These are phyloP conservation scores for Ophiothrix spiculata DNA, from an alignment of 35 echinoderm and acorn worm genomes.

Conservation along the genomic window DNA sequence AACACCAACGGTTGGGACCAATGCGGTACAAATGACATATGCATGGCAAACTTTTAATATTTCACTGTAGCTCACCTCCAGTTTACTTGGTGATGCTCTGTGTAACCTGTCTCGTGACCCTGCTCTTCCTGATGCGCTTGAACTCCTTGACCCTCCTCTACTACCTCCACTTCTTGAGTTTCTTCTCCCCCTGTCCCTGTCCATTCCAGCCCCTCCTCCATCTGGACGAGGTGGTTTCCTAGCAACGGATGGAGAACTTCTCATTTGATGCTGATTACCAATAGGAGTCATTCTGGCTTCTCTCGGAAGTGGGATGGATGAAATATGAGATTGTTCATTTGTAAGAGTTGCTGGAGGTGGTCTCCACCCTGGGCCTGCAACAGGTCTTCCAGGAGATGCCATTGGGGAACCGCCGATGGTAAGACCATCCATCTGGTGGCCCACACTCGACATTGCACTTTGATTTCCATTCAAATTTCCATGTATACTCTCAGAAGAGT, in stretches of 20 bases:
- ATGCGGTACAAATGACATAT: no score
- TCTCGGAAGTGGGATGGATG: conserved; percentile 64
- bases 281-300: conserved; percentile 61
- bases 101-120: neutral
- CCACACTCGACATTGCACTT: no score
- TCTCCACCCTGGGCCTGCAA: neutral
- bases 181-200: neutral
- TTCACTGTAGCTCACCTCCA: neutral
- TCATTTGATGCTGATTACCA: conserved; percentile 9
- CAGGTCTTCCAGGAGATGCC: neutral
- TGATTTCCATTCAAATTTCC: no score
- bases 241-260: conserved; percentile 21
- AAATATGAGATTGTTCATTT: conserved; percentile 20
- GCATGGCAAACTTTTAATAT: neutral
- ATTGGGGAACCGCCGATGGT: neutral
- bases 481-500: no score
- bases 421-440: conserved; percentile 10
- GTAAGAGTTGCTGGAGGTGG: neutral
- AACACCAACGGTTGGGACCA: no score
- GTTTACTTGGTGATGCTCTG: neutral
- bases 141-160: neutral
- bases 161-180: neutral
- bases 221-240: neutral
- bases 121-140: neutral
- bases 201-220: neutral